A percentile compares a stretch with the other conserved stretches of the same genome.
phyloP scores from a whole-genome alignment of 35 echinoderm and acorn worm genomes.

The Heliocidaris erythrogramma region DNA sequence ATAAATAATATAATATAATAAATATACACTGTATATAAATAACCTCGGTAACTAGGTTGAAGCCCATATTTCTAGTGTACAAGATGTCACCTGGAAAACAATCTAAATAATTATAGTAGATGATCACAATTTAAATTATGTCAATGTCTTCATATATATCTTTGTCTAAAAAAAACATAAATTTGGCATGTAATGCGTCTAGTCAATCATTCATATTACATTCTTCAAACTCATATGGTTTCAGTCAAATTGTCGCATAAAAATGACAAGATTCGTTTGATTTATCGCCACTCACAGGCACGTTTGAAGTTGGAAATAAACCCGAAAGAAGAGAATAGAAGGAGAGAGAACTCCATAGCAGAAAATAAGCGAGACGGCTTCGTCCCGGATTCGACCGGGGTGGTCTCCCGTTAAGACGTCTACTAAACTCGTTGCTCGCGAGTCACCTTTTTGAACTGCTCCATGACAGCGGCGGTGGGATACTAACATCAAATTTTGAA shows the following conservation, averaged over 20 bases:
- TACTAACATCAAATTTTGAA: not conserved
- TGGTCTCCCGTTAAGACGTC: constrained; percentile 12
- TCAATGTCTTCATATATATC: constrained; percentile 1
- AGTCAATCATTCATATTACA: not conserved
- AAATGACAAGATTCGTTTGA: not conserved
- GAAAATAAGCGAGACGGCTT: constrained; percentile 30
- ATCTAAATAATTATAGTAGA: not conserved
- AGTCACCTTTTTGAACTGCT: not conserved
- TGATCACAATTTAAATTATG: not conserved
- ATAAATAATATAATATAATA: too few species aligned
- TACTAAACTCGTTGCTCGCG: not conserved
- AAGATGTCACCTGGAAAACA: not conserved
- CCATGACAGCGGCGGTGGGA: not conserved
- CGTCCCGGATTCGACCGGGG: not conserved
- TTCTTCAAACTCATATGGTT: not conserved
- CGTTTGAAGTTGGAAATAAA: constrained; percentile 4
- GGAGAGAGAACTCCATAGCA: not conserved
- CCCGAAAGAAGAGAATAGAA: not conserved
- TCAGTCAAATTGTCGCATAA: not conserved
- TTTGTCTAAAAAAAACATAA: not conserved
- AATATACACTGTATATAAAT: too few species aligned
- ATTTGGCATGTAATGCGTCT: not conserved
- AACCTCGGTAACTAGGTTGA: not conserved
- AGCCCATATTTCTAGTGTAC: not conserved
- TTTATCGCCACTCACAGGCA: not conserved